A percentile compares a stretch with the other conserved stretches of the same genome.
Conservation (phyloP, 2,888 invertebrate species). For the Zhuqinia jingwanae region DNA sequence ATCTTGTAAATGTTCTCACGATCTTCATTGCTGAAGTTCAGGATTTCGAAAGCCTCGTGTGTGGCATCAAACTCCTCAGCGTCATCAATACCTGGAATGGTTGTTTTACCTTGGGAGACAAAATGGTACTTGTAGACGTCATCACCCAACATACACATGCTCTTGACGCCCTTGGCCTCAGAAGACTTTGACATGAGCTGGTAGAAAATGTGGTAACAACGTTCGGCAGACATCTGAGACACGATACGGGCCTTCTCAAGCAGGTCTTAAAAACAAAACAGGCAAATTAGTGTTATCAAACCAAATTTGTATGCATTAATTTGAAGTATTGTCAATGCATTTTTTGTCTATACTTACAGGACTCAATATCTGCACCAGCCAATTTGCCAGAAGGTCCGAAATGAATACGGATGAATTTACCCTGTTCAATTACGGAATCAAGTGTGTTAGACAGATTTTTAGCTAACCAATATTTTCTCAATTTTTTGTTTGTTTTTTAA, state of each 20-base stretch:
- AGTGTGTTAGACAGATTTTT: not conserved
- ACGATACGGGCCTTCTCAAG: constrained; percentile 99
- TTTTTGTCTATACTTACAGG: constrained; percentile 91
- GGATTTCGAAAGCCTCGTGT: constrained; percentile 89
- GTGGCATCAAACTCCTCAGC: constrained; percentile 94
- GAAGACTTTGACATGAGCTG: constrained; percentile 89
- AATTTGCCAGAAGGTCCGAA: constrained; percentile 99
- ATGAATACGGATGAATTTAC: constrained; percentile 99
- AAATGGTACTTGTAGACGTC: constrained; percentile 96
- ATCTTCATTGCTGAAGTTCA: constrained; percentile 83
- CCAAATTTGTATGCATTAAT: too few relatives aligned
- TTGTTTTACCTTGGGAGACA: constrained; percentile 98
- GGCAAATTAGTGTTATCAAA: not conserved
- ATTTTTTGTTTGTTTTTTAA: not conserved
- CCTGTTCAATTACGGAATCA: constrained; percentile 83
- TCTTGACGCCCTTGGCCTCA: constrained; percentile 69
- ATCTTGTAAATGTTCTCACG: constrained; percentile 81
- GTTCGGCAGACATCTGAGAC: constrained; percentile 98
- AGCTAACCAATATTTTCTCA: not conserved
- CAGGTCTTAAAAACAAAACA: constrained; percentile 87
- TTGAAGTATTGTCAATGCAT: too few relatives aligned
- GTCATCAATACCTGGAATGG: constrained; percentile 97
- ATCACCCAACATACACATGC: constrained; percentile 81
- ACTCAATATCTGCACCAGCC: constrained; percentile 99
- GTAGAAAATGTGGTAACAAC: constrained; percentile 99